phyloP scores from a whole-genome alignment of 2,113 vertebrate genomes.

The Odobenus rosmarus region DNA sequence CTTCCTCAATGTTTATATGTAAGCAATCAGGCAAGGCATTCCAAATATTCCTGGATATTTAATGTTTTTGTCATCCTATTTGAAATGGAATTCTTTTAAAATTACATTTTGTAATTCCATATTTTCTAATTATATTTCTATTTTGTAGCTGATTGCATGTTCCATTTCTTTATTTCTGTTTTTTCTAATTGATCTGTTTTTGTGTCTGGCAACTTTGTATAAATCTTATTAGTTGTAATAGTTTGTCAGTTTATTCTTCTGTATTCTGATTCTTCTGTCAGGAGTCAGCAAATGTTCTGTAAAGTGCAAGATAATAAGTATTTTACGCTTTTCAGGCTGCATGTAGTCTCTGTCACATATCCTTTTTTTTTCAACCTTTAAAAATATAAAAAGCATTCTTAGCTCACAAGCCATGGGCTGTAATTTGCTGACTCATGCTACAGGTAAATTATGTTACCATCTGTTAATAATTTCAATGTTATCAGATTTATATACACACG shows the following conservation, averaged over 20 bases:
- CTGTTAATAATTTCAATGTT: background rate
- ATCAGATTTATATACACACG: background rate
- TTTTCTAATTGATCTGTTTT: conserved; percentile 9
- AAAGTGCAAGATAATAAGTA: background rate
- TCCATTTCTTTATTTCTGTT: background rate
- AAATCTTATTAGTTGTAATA: background rate
- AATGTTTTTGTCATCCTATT: background rate
- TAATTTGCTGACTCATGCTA: background rate
- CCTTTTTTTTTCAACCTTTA: background rate
- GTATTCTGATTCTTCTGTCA: background rate
- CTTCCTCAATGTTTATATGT: background rate
- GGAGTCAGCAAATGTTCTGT: background rate
- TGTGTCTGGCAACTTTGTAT: background rate
- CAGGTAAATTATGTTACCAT: background rate
- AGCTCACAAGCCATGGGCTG: background rate
- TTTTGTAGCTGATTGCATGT: background rate
- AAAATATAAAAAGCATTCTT: background rate
- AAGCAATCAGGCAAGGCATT: background rate
- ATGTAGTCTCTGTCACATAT: background rate
- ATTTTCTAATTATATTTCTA: background rate
- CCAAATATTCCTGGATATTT: background rate
- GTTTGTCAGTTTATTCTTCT: background rate
- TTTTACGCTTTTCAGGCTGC: background rate
- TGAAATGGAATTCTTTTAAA: conserved; percentile 14
- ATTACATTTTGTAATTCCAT: background rate